These are phyloP conservation scores for Drosophila orena DNA, from an alignment of 1,140 invertebrate genomes.

Conservation along the genomic window DNA sequence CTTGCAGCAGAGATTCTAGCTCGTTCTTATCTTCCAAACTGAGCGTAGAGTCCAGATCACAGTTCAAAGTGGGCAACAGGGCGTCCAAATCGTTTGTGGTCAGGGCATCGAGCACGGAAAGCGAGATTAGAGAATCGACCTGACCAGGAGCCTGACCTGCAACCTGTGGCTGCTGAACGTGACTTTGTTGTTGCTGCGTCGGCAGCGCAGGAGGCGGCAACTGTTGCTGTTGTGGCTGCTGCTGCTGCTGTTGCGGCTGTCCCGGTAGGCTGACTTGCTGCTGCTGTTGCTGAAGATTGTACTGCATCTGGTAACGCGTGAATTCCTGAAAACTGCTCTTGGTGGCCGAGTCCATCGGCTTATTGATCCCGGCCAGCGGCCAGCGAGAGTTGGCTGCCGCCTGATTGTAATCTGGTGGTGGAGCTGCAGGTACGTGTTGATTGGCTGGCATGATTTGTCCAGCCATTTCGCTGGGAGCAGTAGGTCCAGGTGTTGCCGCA, in stretches of 20 bases:
- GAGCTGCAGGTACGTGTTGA: conserved; percentile 74
- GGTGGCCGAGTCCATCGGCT: conserved; percentile 87
- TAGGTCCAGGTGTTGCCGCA: conserved; percentile 16
- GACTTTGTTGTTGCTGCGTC: conserved; percentile 33
- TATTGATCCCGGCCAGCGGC: conserved; percentile 82
- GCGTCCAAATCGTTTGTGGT: conserved; percentile 87
- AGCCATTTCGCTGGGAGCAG: conserved; percentile 50
- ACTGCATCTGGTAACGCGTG: conserved; percentile 87
- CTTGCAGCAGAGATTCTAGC: conserved; percentile 82
- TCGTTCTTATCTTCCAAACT: conserved; percentile 86
- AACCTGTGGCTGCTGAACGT: conserved; percentile 19
- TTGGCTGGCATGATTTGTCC: conserved; percentile 50
- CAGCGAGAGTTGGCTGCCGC: conserved; percentile 84
- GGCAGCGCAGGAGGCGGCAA: conserved; percentile 25
- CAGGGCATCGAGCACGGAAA: conserved; percentile 85
- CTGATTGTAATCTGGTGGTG: conserved; percentile 85
- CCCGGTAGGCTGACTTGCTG: conserved; percentile 62
- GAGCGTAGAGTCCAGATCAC: conserved; percentile 85
- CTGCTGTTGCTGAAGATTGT: conserved; percentile 86
- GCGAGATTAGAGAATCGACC: conserved; percentile 72
- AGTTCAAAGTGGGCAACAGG: conserved; percentile 87
- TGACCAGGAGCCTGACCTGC: conserved; percentile 36
- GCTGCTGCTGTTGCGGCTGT: conserved; percentile 26
- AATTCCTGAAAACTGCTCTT: conserved; percentile 87
- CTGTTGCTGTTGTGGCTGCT: conserved; percentile 14